A percentile compares a stretch with the other conserved stretches of the same genome.
These are phyloP conservation scores for Cyrtonyx montezumae DNA, from an alignment of 2,113 vertebrate genomes.

Conservation along the genomic window DNA sequence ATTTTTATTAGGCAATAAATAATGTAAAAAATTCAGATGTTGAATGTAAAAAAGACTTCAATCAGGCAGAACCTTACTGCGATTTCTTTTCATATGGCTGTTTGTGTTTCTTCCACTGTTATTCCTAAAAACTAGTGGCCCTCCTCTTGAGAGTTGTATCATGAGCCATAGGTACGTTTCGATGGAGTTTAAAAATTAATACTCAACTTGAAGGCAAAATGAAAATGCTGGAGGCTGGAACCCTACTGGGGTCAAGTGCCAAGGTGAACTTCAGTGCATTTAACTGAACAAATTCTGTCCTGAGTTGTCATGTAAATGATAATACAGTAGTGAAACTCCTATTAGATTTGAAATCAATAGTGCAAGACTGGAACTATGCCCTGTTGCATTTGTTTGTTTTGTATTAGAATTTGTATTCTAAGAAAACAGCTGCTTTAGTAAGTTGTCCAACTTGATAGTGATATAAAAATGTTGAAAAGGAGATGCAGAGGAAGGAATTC, in stretches of 20 bases:
- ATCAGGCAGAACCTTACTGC: constrained; percentile 1
- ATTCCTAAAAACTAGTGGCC: background rate
- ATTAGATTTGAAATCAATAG: constrained; percentile 16
- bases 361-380: background rate
- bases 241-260: background rate
- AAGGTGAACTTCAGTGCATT: background rate
- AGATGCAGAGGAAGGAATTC: background rate
- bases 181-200: constrained; percentile 33
- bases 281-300: background rate
- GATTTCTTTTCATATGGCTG: constrained; percentile 22
- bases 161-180: background rate
- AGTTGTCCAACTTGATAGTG: background rate
- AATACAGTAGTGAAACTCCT: background rate
- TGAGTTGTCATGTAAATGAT: background rate
- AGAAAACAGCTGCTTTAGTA: background rate
- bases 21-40: constrained; percentile 58
- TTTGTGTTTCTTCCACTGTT: constrained; percentile 1
- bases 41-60: background rate
- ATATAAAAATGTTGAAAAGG: background rate
- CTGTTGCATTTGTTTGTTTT: constrained; percentile 25
- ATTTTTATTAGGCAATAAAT: constrained; percentile 65
- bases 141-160: constrained; percentile 27
- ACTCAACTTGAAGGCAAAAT: background rate
- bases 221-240: constrained; percentile 8
- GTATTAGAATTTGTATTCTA: background rate